Percentiles rank a stretch among this genome's conserved stretches.
Conservation (phyloP, 2,888 invertebrate species). For the Sipha maydis region DNA sequence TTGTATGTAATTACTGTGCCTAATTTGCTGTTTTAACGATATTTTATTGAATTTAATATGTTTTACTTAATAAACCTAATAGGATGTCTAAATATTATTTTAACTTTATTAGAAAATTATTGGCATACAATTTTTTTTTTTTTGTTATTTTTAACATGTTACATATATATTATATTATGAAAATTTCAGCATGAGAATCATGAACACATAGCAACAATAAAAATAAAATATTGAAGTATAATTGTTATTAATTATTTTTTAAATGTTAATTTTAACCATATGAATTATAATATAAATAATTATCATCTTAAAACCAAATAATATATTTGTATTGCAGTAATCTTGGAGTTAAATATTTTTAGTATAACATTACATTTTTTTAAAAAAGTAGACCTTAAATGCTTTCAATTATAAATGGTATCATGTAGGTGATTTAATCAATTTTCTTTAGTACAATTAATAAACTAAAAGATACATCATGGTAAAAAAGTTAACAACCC, state of each 20-base stretch:
- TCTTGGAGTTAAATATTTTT: neutral
- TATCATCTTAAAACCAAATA: no score
- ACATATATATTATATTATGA: neutral
- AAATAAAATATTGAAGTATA: neutral
- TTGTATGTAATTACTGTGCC: neutral
- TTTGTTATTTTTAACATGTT: neutral
- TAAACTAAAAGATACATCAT: no score
- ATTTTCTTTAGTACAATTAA: no score
- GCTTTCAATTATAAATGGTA: no score
- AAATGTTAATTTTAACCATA: neutral
- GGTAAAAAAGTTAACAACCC: no score
- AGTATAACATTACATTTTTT: no score
- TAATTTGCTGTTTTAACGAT: neutral
- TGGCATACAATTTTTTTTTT: neutral
- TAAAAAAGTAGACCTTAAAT: no score
- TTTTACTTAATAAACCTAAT: neutral
- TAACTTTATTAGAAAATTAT: neutral
- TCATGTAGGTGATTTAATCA: no score
- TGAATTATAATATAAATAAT: no score
- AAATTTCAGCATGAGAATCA: neutral
- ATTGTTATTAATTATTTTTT: neutral
- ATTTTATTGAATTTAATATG: neutral
- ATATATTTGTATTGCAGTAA: neutral
- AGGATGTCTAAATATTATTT: neutral
- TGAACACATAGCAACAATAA: neutral